Conservation (phyloP, 2,113 vertebrate genomes). For the Columba livia region DNA sequence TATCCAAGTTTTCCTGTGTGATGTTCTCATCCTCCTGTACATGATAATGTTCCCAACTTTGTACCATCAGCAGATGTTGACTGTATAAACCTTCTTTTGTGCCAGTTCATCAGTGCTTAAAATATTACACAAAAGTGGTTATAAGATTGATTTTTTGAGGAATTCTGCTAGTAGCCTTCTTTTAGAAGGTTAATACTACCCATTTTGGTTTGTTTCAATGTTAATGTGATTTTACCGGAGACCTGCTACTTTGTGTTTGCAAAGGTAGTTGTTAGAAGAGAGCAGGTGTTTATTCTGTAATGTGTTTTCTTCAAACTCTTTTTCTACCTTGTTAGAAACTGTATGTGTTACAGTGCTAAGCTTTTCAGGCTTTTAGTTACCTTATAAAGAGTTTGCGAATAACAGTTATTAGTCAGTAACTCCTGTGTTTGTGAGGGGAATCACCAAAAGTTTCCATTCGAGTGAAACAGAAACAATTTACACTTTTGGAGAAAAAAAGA, state of each 20-base stretch:
- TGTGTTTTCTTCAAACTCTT: background rate
- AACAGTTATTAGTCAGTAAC: slow-evolving; percentile 7
- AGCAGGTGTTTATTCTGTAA: background rate
- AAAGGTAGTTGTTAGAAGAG: background rate
- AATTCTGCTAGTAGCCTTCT: background rate
- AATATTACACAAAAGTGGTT: background rate
- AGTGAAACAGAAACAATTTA: slow-evolving; percentile 15
- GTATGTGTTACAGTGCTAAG: background rate
- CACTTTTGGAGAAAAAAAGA: background rate
- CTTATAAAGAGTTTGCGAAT: background rate
- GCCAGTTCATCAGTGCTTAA: background rate
- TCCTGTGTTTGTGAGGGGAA: background rate
- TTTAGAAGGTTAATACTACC: background rate
- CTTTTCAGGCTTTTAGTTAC: background rate
- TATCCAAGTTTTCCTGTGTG: background rate
- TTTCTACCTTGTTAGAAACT: background rate
- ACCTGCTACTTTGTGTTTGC: background rate
- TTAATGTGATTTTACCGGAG: background rate
- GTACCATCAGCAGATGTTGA: background rate
- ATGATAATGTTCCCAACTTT: background rate
- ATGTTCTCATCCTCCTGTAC: background rate
- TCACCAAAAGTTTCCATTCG: background rate
- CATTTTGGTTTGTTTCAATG: background rate
- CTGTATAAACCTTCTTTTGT: background rate
- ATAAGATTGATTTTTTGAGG: background rate